Conservation (phyloP, 2,888 invertebrate genomes). For the Nemapogon koenigi region DNA sequence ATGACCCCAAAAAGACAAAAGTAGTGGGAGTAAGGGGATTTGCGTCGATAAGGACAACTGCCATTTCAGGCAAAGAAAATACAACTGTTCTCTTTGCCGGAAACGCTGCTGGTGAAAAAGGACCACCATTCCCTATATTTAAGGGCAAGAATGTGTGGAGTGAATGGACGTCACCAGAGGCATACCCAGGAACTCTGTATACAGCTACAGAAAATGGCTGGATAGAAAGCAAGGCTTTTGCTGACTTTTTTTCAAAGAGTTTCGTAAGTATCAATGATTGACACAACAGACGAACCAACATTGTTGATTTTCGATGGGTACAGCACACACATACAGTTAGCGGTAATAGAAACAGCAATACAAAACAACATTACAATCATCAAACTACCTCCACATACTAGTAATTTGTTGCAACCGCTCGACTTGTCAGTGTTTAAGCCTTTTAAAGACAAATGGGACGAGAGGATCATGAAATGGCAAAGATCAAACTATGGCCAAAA, state of each 20-base stretch:
- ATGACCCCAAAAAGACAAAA: too few relatives aligned
- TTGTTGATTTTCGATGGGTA: slow-evolving; percentile 20
- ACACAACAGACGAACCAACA: slow-evolving; percentile 14
- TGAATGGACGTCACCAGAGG: slow-evolving; percentile 5
- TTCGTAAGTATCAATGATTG: slow-evolving; percentile 3
- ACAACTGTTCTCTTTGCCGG: slow-evolving; percentile 6
- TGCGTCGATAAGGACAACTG: too few relatives aligned
- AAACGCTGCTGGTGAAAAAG: slow-evolving; percentile 10
- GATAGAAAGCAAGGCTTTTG: slow-evolving; percentile 19
- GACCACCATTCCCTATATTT: slow-evolving; percentile 9
- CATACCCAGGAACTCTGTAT: slow-evolving; percentile 16
- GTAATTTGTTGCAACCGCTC: slow-evolving; percentile 1
- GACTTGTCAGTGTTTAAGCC: slow-evolving; percentile 3
- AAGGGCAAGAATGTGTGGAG: slow-evolving; percentile 10
- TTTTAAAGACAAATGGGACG: slow-evolving; percentile 2
- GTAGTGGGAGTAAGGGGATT: too few relatives aligned
- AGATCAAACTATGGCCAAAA: slow-evolving; percentile 6
- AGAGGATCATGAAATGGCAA: not conserved
- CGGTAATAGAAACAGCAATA: slow-evolving; percentile 14
- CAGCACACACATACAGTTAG: slow-evolving; percentile 17
- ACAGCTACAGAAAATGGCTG: slow-evolving; percentile 22
- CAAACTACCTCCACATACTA: slow-evolving; percentile 1
- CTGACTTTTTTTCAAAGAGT: slow-evolving; percentile 6
- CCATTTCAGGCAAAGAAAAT: too few relatives aligned
- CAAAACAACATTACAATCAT: not conserved